Evolutionary conservation across 2,113 vertebrate species (phyloP).

Genomic region (Cricetomys ansorgei): DNA sequence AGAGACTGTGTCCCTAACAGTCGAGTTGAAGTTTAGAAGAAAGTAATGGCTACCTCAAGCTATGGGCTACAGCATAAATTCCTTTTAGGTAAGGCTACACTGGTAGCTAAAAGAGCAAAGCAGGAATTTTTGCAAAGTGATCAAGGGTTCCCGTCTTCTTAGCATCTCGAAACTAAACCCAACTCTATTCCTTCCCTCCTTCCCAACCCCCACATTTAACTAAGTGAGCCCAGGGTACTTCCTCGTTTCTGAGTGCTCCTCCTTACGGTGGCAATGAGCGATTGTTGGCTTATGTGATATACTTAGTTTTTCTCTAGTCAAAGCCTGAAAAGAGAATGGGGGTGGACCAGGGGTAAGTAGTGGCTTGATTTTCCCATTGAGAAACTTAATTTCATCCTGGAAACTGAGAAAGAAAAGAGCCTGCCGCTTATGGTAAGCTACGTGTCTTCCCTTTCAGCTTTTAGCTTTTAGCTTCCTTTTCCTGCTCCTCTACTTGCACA

Average conservation of each 20-base stretch:
- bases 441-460: background rate
- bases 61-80: background rate
- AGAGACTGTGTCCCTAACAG: background rate
- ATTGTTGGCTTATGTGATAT: background rate
- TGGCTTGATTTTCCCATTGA: background rate
- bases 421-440: background rate
- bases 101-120: conserved; percentile 4
- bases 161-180: background rate
- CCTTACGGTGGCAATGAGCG: background rate
- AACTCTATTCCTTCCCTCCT: background rate
- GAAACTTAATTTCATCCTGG: background rate
- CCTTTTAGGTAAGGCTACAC: background rate
- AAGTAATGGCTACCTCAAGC: background rate
- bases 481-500: background rate
- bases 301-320: conserved; percentile 4
- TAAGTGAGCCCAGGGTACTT: background rate
- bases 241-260: background rate
- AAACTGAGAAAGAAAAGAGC: background rate
- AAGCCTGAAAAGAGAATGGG: background rate
- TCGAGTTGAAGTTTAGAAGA: background rate
- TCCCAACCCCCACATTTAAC: background rate
- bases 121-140: background rate
- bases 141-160: background rate
- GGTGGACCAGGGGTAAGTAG: background rate
- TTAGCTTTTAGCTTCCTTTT: background rate